Base-by-base conservation (phyloP, 2,113 vertebrate species). In the Myiozetetes cayanensis region DNA sequence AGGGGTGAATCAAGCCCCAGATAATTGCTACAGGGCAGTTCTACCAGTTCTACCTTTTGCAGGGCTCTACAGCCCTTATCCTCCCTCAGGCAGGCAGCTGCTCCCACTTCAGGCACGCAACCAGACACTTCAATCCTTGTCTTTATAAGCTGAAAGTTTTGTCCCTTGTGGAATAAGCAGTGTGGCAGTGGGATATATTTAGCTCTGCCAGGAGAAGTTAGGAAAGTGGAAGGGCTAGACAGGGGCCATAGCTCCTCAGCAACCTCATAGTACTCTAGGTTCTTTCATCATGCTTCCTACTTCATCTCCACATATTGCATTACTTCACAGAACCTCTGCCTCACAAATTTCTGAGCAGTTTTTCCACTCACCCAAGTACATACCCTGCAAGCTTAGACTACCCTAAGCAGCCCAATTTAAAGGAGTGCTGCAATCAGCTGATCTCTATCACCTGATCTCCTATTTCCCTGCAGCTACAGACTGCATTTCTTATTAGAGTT, bases 301-400 rank as follows among this genome's bases (percentile, higher is more conserved):
- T 56, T 85, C 53, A 50, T 39, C 10, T 47, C 20, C 18, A 67
- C 18, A 14, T 15, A 7, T 0, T 37, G 14, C 37, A 43, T 61
- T 44, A 55, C 31, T 71, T 73, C 27, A 10, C 27, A n/a, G 37
- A 14, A 41, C 12, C 12, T 7, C 3, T 4, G 13, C 12, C 21
- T 35, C 4, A 4, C 12, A 19, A 22, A 37, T 28, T 75, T 49
- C 35, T 31, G 13, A 39, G 8, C 21, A 31, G 19, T 2, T 76
- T 19, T 67, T 27, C n/a, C 10, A 7, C 22, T 44, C 24, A 1
- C 28, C 3, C 28, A 3, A 31, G 7, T 37, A 14, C 31, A 31
- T 1, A 12, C 2, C 2, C 12, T 18, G 37, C 11, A 25, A n/a
- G 2, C 10, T n/a, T 0, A 13, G 4, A 2, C 31, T 50, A 9